These are phyloP conservation scores for Salvelinus fontinalis DNA, from an alignment of 2,113 vertebrate species.

Conservation along the genomic window DNA sequence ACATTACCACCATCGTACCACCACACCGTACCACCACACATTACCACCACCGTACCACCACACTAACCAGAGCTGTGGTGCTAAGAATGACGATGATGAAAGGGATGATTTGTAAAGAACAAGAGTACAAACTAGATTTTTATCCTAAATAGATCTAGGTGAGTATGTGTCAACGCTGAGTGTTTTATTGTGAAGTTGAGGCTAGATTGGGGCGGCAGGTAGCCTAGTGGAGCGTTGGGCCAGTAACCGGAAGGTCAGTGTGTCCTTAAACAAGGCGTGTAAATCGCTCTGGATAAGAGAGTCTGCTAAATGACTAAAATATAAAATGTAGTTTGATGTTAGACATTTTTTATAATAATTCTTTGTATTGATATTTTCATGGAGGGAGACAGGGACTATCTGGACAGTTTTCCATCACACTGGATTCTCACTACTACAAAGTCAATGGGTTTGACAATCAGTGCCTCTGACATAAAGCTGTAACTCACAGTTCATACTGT, in stretches of 20 bases:
- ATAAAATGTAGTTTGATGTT: slow-evolving; percentile 3
- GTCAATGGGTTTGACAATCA: neutral
- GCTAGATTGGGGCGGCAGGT: neutral
- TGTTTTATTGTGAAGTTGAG: slow-evolving; percentile 3
- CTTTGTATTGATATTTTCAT: neutral
- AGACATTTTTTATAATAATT: neutral
- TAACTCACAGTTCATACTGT: neutral
- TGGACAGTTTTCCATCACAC: neutral
- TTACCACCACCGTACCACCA: too few relatives aligned
- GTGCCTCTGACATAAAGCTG: neutral
- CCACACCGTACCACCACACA: too few relatives aligned
- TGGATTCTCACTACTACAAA: neutral
- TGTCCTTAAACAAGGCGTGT: too few relatives aligned
- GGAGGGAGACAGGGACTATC: neutral
- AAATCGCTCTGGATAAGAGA: too few relatives aligned
- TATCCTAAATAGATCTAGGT: slow-evolving; percentile 26
- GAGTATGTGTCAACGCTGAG: slow-evolving; percentile 15
- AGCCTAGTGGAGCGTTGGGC: neutral
- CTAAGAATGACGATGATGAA: neutral
- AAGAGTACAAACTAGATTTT: neutral
- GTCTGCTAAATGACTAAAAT: neutral
- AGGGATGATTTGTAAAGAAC: slow-evolving; percentile 48
- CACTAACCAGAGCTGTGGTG: neutral
- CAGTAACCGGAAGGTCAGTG: too few relatives aligned
- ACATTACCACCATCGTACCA: too few relatives aligned